Evolutionary conservation across 2,797 vertebrate genomes (phyloP).

Genomic region (Zenarchopterus dispar): DNA sequence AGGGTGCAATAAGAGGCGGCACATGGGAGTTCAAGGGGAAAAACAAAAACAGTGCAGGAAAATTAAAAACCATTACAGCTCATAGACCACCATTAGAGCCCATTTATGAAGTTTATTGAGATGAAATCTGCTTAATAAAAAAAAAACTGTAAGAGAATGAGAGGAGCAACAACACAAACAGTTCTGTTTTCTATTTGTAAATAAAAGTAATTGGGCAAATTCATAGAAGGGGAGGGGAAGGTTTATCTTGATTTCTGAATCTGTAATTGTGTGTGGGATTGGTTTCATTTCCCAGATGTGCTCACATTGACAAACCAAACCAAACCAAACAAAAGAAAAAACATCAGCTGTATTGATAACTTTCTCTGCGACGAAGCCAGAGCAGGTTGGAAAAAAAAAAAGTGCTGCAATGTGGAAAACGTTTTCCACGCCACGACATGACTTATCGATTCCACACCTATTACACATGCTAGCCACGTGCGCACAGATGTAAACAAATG

Average conservation of each 20-base stretch:
- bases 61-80: slow-evolving; percentile 65
- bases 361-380: slow-evolving; percentile 49
- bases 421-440: slow-evolving; percentile 62
- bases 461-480: slow-evolving; percentile 71
- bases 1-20: slow-evolving; percentile 58
- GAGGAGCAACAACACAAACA: slow-evolving; percentile 22
- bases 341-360: slow-evolving; percentile 69
- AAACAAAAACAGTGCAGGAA: slow-evolving; percentile 61
- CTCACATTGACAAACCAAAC: slow-evolving; percentile 59
- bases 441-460: slow-evolving; percentile 80
- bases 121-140: slow-evolving; percentile 50
- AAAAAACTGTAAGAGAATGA: slow-evolving; percentile 24
- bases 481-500: slow-evolving; percentile 70
- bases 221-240: slow-evolving; percentile 31
- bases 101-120: slow-evolving; percentile 49
- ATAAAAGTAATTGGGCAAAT: slow-evolving; percentile 49
- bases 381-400: slow-evolving; percentile 70
- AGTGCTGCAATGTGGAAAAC: slow-evolving; percentile 63
- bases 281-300: slow-evolving; percentile 68
- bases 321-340: slow-evolving; percentile 18
- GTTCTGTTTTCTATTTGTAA: slow-evolving; percentile 33
- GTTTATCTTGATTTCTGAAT: slow-evolving; percentile 68
- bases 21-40: slow-evolving; percentile 50
- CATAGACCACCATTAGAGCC: slow-evolving; percentile 49
- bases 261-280: slow-evolving; percentile 74